A percentile compares a stretch with the other conserved stretches of the same genome.
phyloP scores from a whole-genome alignment of 2,797 vertebrate species.

The Natrix natrix region DNA sequence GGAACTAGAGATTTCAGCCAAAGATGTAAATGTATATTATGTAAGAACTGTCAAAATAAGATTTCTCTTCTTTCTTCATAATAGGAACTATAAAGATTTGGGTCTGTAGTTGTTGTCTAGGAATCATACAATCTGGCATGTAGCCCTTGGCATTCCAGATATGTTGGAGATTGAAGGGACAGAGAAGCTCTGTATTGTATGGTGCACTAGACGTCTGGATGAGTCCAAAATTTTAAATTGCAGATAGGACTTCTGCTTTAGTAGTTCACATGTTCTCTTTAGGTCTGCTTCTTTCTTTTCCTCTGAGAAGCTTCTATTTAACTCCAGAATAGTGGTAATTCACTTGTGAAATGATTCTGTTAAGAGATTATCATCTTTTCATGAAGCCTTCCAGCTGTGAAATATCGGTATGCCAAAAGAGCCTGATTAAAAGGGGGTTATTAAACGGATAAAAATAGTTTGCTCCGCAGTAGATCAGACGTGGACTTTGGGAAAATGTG shows the following conservation, averaged over 20 bases:
- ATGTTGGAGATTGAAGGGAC: not conserved
- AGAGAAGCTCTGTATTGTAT: not conserved
- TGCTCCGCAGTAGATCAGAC: not conserved
- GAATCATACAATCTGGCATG: not conserved
- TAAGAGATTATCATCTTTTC: constrained; percentile 30
- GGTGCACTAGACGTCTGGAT: not conserved
- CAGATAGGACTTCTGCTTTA: not conserved
- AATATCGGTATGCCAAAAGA: constrained; percentile 5
- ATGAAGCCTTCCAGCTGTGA: constrained; percentile 28
- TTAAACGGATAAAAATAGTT: constrained; percentile 13
- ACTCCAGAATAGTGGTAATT: not conserved
- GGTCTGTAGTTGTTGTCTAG: not conserved
- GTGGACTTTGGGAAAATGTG: constrained; percentile 12
- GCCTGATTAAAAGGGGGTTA: constrained; percentile 26
- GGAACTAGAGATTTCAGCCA: not conserved
- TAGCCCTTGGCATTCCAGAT: not conserved
- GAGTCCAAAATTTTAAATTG: not conserved
- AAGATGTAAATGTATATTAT: not conserved
- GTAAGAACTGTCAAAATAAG: not conserved
- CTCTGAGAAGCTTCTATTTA: constrained; percentile 4
- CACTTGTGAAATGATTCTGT: constrained; percentile 25
- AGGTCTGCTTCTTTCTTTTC: constrained; percentile 3
- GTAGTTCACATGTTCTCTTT: constrained; percentile 24
- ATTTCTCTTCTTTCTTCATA: not conserved
- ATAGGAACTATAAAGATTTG: not conserved